These are phyloP conservation scores for Cromileptes altivelis DNA, from an alignment of 2,113 vertebrate species.

Conservation along the genomic window DNA sequence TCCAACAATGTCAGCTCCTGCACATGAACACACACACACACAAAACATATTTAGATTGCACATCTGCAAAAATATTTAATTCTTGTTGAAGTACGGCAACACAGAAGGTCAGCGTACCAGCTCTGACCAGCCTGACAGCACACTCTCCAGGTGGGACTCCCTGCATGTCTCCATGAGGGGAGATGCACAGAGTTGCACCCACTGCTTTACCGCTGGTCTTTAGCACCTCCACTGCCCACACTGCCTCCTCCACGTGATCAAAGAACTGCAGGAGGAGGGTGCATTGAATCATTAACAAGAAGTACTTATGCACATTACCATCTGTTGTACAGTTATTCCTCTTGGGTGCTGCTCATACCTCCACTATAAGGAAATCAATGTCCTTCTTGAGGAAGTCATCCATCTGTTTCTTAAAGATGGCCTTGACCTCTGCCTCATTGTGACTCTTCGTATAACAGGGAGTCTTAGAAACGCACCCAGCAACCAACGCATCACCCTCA, in stretches of 20 bases:
- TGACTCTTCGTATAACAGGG: constrained; percentile 91
- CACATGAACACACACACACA: not conserved
- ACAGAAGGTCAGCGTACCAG: constrained; percentile 82
- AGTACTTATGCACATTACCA: not conserved
- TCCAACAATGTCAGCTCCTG: constrained; percentile 92
- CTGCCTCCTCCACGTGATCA: constrained; percentile 93
- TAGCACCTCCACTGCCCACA: constrained; percentile 93
- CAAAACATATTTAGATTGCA: not conserved
- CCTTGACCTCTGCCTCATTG: constrained; percentile 90
- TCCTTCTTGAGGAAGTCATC: constrained; percentile 92
- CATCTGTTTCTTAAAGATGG: constrained; percentile 89
- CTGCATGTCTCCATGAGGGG: constrained; percentile 91
- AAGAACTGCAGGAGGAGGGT: constrained; percentile 87
- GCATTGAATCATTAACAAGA: not conserved
- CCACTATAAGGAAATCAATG: constrained; percentile 93
- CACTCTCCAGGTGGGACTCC: constrained; percentile 91
- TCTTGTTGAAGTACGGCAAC: not conserved
- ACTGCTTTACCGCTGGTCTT: constrained; percentile 91
- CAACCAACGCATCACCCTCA: constrained; percentile 91
- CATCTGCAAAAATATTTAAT: not conserved
- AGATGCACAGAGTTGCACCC: constrained; percentile 91
- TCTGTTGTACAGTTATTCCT: not conserved
- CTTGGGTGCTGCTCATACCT: constrained; percentile 81
- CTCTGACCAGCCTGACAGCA: constrained; percentile 90
- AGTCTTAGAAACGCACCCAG: constrained; percentile 93